phyloP scores from a whole-genome alignment of 2,888 invertebrate species.

The Melipona bicolor region DNA sequence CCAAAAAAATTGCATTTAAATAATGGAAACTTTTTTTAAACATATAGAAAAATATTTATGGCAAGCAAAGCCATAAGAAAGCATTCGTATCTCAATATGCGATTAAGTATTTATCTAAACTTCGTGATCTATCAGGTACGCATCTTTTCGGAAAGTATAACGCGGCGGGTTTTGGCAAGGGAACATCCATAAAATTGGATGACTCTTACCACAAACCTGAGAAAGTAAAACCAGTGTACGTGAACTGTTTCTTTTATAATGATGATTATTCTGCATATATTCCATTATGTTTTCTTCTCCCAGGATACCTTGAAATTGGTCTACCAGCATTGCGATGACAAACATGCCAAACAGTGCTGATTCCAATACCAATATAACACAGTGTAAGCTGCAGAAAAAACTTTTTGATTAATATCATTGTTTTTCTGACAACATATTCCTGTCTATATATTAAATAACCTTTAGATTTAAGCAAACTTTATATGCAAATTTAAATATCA shows the following conservation, averaged over 20 bases:
- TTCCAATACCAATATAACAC: conserved; percentile 92
- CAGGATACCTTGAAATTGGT: conserved; percentile 93
- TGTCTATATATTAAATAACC: conserved; percentile 2
- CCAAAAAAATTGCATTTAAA: conserved; percentile 32
- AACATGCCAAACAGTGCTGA: conserved; percentile 94
- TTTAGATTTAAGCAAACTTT: conserved; percentile 3
- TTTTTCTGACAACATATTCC: conserved; percentile 42
- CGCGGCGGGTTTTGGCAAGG: conserved; percentile 86
- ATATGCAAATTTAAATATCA: neutral
- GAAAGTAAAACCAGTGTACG: conserved; percentile 88
- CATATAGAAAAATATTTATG: conserved; percentile 33
- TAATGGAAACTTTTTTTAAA: conserved; percentile 18
- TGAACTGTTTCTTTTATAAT: conserved; percentile 85
- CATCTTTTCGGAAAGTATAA: conserved; percentile 80
- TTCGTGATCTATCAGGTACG: conserved; percentile 81
- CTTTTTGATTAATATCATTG: conserved; percentile 35
- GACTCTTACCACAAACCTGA: conserved; percentile 92
- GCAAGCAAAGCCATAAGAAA: conserved; percentile 26
- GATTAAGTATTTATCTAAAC: conserved; percentile 67
- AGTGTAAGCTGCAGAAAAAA: conserved; percentile 89
- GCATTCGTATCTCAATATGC: conserved; percentile 2
- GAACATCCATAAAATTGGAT: conserved; percentile 90
- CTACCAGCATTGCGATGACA: conserved; percentile 93
- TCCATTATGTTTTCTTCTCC: conserved; percentile 94
- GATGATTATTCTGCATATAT: conserved; percentile 89